Base-by-base conservation (phyloP, 2,888 invertebrate genomes). In the Plagiodera versicolora region DNA sequence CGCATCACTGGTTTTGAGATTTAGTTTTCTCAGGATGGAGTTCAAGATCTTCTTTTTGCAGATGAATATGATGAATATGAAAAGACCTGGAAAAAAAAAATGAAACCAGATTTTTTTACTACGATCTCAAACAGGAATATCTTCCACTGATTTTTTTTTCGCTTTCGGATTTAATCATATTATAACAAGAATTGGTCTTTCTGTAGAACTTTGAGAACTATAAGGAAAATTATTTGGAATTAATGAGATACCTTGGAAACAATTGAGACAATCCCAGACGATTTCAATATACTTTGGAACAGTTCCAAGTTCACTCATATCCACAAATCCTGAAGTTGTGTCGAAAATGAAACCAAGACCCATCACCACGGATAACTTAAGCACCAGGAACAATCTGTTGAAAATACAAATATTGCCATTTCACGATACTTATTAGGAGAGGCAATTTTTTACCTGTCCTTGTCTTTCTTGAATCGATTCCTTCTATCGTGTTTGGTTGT, bases 341-440 rank as follows among this genome's bases (percentile, higher is more conserved):
- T 91, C 91, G 48, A 88, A 82, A 1, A 86, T 79, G 89, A 91
- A 91, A 0, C 88, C 86, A 0, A 90, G 85, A 0, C 92, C 91
- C 91, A 91, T 92, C 48, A 91, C 89, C 62, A 91, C 81, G 81
- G 90, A 91, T 0, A 92, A 79, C 74, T 91, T 91, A 0, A 87
- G 82, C 60, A 89, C 89, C 81, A 91, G 84, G 28, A 85, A 79
- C 67, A 90, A 86, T 74, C 90, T 89, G 78, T 52, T 11, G 11
- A 32, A 32, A 39, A 14, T 39, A 39, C 14, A 39, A 14, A 14
- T 30, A 58, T 56, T 24, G 14, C 11, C 1, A 28, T 14, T 28
- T 5, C 9, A 52, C 2, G 17, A 11, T 30, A 19, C n/a, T 39
- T n/a, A n/a, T 39, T 39, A 39, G 39, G 16, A 39, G 4, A 39